A percentile compares a stretch with the other conserved stretches of the same genome.
Conservation (phyloP, 2,888 invertebrate species). For the Parnassius smintheus region DNA sequence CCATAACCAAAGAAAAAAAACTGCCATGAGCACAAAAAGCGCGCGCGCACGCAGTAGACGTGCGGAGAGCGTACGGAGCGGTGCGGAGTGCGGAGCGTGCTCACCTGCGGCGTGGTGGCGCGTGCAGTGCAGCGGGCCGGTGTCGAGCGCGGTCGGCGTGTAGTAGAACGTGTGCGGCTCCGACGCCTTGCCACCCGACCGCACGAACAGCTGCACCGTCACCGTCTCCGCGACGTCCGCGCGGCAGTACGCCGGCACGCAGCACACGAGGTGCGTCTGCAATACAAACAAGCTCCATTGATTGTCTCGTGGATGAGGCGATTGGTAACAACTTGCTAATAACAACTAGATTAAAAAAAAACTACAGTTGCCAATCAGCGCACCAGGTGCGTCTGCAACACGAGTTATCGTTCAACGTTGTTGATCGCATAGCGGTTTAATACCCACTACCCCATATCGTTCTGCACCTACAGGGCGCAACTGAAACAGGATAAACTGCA, state of each 20-base stretch:
- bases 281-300: constrained; percentile 1
- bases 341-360: too few species aligned
- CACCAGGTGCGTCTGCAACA: too few species aligned
- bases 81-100: background rate
- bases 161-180: constrained; percentile 93
- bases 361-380: too few species aligned
- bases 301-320: too few species aligned
- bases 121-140: constrained; percentile 48
- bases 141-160: constrained; percentile 79
- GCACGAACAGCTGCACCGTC: constrained; percentile 87
- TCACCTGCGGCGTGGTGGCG: constrained; percentile 56
- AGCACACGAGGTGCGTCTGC: constrained; percentile 93
- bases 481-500: too few species aligned
- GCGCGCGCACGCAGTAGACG: constrained; percentile 17
- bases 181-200: constrained; percentile 92
- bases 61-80: background rate
- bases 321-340: too few species aligned
- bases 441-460: too few species aligned
- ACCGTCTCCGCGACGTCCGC: constrained; percentile 86
- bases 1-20: too few species aligned
- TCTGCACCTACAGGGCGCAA: too few species aligned
- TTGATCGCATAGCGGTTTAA: too few species aligned
- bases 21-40: constrained; percentile 15
- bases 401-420: too few species aligned
- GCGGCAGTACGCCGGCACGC: constrained; percentile 88